Percentiles rank a stretch among this genome's conserved stretches.
Evolutionary conservation across 2,113 vertebrate species (phyloP).

Genomic region (Arvicanthis niloticus): DNA sequence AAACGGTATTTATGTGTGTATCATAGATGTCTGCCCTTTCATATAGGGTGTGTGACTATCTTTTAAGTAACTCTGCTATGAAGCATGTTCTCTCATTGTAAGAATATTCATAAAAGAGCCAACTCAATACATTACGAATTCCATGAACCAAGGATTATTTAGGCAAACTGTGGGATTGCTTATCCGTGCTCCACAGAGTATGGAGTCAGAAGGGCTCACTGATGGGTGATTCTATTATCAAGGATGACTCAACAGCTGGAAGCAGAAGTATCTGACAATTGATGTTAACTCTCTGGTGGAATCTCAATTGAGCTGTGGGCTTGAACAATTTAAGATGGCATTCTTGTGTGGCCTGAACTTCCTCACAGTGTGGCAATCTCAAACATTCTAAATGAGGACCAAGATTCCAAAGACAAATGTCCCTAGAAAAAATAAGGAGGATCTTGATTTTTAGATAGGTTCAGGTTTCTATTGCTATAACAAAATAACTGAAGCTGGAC

Average conservation of each 20-base stretch:
- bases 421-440: not conserved
- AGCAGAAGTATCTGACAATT: not conserved
- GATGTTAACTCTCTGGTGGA: not conserved
- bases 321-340: not conserved
- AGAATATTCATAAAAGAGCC: not conserved
- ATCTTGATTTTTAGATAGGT: not conserved
- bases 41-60: not conserved
- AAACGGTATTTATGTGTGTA: not conserved
- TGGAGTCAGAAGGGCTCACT: not conserved
- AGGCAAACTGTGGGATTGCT: not conserved
- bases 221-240: not conserved
- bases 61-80: not conserved
- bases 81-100: not conserved
- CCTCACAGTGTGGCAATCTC: not conserved
- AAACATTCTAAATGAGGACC: not conserved
- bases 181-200: not conserved
- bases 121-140: not conserved
- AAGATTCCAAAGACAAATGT: not conserved
- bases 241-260: not conserved
- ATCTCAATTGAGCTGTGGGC: not conserved
- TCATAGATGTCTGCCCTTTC: not conserved
- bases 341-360: not conserved
- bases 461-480: not conserved
- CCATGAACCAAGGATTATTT: not conserved
- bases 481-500: not conserved